These are phyloP conservation scores for Trissoscelio sp. DNA, from an alignment of 2,888 invertebrate genomes.

Conservation along the genomic window DNA sequence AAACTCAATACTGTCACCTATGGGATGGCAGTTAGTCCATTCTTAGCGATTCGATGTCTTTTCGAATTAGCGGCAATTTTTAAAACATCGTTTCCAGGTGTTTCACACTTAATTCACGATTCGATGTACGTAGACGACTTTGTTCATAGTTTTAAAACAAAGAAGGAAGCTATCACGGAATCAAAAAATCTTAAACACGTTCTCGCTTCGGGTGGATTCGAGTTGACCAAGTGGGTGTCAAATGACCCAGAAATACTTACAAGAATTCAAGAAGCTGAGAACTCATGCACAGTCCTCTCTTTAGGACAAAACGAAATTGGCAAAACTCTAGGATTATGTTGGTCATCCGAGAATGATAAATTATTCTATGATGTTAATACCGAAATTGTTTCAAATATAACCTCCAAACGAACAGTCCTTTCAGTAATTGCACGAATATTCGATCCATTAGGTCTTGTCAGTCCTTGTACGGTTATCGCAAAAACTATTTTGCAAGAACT, in stretches of 20 bases:
- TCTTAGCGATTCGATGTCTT: conserved; percentile 8
- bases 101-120: not conserved
- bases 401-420: too few species aligned
- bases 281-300: too few species aligned
- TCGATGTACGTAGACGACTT: not conserved
- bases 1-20: not conserved
- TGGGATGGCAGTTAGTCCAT: not conserved
- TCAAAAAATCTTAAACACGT: not conserved
- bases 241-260: conserved; percentile 1
- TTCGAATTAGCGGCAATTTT: not conserved
- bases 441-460: too few species aligned
- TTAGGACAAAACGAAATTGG: not conserved
- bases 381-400: not conserved
- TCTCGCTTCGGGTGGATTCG: not conserved
- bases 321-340: conserved; percentile 2
- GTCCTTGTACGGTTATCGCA: conserved; percentile 4
- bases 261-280: not conserved
- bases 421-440: too few species aligned
- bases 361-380: conserved; percentile 3
- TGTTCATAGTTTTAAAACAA: not conserved
- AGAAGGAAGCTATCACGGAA: not conserved
- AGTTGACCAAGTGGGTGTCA: not conserved
- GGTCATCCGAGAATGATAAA: conserved; percentile 2
- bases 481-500: not conserved
- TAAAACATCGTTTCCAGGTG: not conserved